phyloP scores from a whole-genome alignment of 2,888 invertebrate genomes.

The Drosophila diplacantha region DNA sequence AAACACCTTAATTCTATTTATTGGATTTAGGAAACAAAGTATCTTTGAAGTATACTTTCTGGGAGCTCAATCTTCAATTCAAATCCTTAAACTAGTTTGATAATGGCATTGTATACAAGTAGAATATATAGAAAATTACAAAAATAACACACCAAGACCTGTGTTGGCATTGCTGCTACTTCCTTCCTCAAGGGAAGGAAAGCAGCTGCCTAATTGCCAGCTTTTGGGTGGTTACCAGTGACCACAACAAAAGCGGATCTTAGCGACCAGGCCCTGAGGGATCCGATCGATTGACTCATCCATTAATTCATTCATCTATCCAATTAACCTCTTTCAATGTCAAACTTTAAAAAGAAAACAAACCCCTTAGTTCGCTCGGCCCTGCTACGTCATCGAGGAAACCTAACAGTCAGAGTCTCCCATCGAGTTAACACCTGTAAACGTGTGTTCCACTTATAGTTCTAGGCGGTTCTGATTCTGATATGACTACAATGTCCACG shows the following conservation, averaged over 20 bases:
- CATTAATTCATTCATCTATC: background rate
- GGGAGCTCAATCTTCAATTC: background rate
- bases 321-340: conserved; percentile 22
- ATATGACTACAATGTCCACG: conserved; percentile 8
- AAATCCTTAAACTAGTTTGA: background rate
- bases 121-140: background rate
- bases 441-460: conserved; percentile 11
- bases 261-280: background rate
- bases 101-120: background rate
- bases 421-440: conserved; percentile 14
- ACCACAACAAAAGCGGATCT: conserved; percentile 30
- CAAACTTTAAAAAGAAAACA: conserved; percentile 1
- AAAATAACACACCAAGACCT: background rate
- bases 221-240: conserved; percentile 1
- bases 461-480: conserved; percentile 14
- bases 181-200: background rate
- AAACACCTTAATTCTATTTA: background rate
- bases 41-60: background rate
- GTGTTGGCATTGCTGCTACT: background rate
- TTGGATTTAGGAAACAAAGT: background rate
- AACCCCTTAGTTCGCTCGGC: too few relatives aligned
- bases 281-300: conserved; percentile 18
- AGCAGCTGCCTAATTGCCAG: conserved; percentile 5
- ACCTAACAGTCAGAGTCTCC: background rate
- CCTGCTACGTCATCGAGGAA: conserved; percentile 21